Percentiles rank a stretch among this genome's conserved stretches.
Evolutionary conservation across 2,113 vertebrate species (phyloP).

Genomic region (Burhinus bistriatus): DNA sequence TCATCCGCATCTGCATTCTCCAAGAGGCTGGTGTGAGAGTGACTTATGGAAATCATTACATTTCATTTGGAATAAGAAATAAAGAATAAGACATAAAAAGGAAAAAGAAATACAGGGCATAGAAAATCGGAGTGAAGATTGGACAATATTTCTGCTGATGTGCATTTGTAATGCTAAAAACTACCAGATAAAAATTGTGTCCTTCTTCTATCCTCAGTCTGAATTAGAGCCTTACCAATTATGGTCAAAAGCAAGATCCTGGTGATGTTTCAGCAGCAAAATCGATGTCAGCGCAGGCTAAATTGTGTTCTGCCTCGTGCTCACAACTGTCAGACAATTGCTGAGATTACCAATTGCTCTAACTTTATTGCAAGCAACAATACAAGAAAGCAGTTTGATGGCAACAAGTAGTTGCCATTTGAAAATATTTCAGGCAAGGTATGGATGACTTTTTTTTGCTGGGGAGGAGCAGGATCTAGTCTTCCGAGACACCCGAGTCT

Average conservation of each 20-base stretch:
- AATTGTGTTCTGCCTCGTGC: not conserved
- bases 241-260: not conserved
- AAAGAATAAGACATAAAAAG: not conserved
- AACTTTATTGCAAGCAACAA: not conserved
- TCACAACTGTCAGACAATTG: not conserved
- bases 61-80: not conserved
- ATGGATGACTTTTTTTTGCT: not conserved
- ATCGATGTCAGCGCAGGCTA: not conserved
- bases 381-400: not conserved
- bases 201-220: not conserved
- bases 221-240: not conserved
- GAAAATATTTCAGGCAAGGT: not conserved
- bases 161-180: not conserved
- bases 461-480: not conserved
- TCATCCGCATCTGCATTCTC: not conserved
- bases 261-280: not conserved
- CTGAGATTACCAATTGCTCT: not conserved
- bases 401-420: not conserved
- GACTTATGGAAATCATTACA: not conserved
- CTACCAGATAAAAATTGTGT: not conserved
- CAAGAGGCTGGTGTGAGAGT: not conserved
- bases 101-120: not conserved
- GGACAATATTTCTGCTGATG: not conserved
- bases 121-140: not conserved
- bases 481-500: not conserved